A percentile compares a stretch with the other conserved stretches of the same genome.
Conservation (phyloP, 2,888 invertebrate species). For the Agriopis aurantiaria region DNA sequence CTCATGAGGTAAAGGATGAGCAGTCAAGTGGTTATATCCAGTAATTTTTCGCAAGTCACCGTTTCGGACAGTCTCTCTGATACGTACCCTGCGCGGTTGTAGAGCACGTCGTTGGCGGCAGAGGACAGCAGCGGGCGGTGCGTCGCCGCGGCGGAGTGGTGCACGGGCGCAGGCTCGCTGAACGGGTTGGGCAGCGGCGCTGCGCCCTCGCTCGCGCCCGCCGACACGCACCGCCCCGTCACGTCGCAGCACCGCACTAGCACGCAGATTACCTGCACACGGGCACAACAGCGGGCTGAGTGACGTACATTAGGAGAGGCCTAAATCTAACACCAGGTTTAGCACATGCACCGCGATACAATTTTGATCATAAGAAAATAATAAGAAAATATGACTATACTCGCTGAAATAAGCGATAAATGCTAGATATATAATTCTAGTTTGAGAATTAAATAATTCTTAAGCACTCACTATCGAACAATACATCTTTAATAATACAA, state of each 20-base stretch:
- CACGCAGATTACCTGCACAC: constrained; percentile 90
- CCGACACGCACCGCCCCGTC: constrained; percentile 88
- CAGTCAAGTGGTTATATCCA: no score
- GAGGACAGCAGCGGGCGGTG: constrained; percentile 73
- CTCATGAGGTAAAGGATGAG: no score
- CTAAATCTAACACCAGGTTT: no score
- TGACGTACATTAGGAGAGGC: no score
- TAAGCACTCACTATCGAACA: no score
- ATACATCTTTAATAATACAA: no score
- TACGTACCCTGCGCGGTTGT: constrained; percentile 91
- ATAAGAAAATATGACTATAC: background rate
- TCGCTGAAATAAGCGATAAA: no score
- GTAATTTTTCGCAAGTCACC: no score
- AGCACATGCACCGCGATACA: background rate
- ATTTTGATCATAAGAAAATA: no score
- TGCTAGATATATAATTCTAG: no score
- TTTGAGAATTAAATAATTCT: no score
- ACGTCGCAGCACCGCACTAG: constrained; percentile 97
- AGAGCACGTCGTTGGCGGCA: constrained; percentile 93
- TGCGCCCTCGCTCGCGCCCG: constrained; percentile 80
- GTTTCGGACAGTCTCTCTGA: background rate
- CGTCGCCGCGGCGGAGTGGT: constrained; percentile 43
- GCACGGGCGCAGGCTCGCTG: constrained; percentile 89
- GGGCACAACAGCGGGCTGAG: background rate
- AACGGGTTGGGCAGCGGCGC: constrained; percentile 88